Conservation (phyloP, 2,113 vertebrate genomes). For the Carassius auratus region DNA sequence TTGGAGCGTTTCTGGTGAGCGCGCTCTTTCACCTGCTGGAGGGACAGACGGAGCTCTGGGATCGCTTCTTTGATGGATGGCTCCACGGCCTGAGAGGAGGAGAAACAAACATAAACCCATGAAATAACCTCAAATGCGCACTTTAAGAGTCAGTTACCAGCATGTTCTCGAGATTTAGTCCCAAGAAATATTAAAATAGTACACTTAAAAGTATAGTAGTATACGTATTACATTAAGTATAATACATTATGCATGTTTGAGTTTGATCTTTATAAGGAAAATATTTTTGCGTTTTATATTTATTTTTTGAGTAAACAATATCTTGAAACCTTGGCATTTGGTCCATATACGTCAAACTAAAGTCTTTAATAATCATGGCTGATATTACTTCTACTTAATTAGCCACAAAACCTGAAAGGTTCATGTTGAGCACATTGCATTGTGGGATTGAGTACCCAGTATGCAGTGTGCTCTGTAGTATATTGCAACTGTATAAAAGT, state of each 20-base stretch:
- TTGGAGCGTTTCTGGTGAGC: slow-evolving; percentile 91
- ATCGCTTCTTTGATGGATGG: slow-evolving; percentile 68
- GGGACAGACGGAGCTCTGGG: slow-evolving; percentile 83
- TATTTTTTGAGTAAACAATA: not conserved
- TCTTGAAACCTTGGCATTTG: not conserved
- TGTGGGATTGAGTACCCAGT: not conserved
- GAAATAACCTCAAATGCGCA: not conserved
- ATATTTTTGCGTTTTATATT: not conserved
- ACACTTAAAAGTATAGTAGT: no score
- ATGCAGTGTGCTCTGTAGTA: no score
- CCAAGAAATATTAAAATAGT: no score
- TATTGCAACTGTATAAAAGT: not conserved
- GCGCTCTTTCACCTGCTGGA: slow-evolving; percentile 91
- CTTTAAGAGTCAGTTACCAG: not conserved
- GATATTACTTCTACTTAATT: not conserved
- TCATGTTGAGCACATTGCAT: not conserved
- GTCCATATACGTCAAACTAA: no score
- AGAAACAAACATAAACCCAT: not conserved
- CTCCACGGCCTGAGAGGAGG: slow-evolving; percentile 54
- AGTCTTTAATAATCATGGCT: no score
- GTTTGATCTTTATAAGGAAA: not conserved
- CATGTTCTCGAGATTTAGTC: no score
- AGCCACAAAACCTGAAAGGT: no score
- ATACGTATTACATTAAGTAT: no score
- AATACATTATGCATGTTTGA: not conserved